Base-by-base conservation (phyloP, 1,140 invertebrate species). In the Ceratosolen solmsi region DNA sequence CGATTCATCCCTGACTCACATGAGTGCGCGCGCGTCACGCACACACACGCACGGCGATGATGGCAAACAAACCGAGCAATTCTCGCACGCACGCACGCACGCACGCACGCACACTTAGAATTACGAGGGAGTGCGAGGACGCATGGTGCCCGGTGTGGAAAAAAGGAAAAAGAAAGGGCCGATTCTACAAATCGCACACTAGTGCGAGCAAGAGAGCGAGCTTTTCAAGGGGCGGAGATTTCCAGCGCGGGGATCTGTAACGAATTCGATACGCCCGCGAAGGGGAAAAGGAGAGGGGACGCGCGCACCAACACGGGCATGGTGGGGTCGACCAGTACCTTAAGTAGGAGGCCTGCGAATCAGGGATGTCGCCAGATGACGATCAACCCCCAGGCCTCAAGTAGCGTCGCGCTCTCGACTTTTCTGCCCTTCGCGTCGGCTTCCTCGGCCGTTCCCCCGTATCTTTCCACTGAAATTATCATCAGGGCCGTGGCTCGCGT, bases 181-280 rank as follows among this genome's bases (percentile, higher is more conserved):
- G 73, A 75, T 5, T 5, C 41, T 46, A 46, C 51, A 15, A 74
- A 30, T 41, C 25, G 74, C n/a, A 0, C 36, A n/a, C 9, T 9
- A 1, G 71, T 68, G 74, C 72, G 70, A 68, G 71, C 82, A 75
- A 80, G 84, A 65, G 82, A 65, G 80, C 63, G 80, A 74, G 72
- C 38, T 51, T 30, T 56, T 27, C 51, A 60, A 84, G 84, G 87
- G 86, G 85, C 85, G 86, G 87, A 86, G 89, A 90, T 90, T 89
- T 89, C 86, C 41, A 58, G 83, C 87, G 87, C 86, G 84, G 89
- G 89, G 88, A 91, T 91, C 90, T 90, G 85, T 91, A 91, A 89
- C 89, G 88, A 89, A 91, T 89, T 91, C 90, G 87, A 90, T 90
- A 89, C 84, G 36, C 2, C 41, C 2, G 46, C 20, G 46, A 27